Base-by-base conservation (phyloP, 2,888 invertebrate genomes). In the Drosophila picticornis region DNA sequence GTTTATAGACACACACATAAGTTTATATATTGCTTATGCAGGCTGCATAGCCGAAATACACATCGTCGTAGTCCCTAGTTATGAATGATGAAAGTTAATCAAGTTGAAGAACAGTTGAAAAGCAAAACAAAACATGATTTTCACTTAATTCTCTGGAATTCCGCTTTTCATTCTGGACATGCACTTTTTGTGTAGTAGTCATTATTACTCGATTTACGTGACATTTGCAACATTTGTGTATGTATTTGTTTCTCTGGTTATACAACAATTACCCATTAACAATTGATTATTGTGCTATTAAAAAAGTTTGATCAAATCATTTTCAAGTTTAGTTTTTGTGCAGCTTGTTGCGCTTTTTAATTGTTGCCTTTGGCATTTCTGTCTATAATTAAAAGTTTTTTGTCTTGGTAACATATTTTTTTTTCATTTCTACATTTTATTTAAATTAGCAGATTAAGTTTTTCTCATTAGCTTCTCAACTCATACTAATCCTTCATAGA, bases 121-220 rank as follows among this genome's bases (percentile, higher is more conserved):
- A 7, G 19, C 34, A n/a, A 10, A 19, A 36, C 32, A 36, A 56
- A 74, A 76, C 76, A 76, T 67, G 61, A 25, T 31, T 72, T 67
- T 46, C 48, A 67, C 66, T 76, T 46, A 40, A 9, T 50, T 56
- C 19, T 34, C 3, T 13, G 34, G 38, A 59, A 68, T 32, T 70
- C 59, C 59, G 59, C 27, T 6, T 52, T 52, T 32, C 22, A 64
- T 25, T 46, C 22, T 34, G 29, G 0, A 52, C 29, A 31, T 31
- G 31, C 31, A 27, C 31, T 62, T 50, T 13, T 32, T 36, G 2
- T 52, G 5, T 5, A 25, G 13, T n/a, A 31, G 38, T 48, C 36
- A 46, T 53, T 27, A 36, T 50, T 57, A 5, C 25, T 32, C 2
- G 11, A 25, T 22, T 38, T 52, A 76, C 75, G 75, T 76, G 77